These are phyloP conservation scores for Syrista parreyssii DNA, from an alignment of 2,888 invertebrate species.

Conservation along the genomic window DNA sequence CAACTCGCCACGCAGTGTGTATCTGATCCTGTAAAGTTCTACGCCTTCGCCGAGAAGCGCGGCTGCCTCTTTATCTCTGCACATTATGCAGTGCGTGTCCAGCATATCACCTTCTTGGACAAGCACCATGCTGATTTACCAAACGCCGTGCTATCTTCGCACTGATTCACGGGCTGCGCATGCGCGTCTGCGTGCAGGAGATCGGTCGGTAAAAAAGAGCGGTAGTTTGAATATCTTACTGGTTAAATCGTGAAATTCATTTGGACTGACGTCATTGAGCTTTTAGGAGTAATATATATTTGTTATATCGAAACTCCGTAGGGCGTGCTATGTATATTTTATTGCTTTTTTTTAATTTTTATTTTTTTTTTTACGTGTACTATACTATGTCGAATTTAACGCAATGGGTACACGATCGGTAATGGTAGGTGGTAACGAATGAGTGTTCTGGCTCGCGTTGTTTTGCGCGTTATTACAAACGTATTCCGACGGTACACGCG, in stretches of 20 bases:
- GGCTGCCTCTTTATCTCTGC: conserved; percentile 30
- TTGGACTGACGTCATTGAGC: not conserved
- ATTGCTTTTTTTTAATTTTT: not conserved
- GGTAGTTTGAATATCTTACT: not conserved
- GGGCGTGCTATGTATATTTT: not conserved
- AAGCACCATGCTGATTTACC: conserved; percentile 30
- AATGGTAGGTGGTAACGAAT: not conserved
- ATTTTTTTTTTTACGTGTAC: not conserved
- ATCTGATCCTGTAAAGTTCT: conserved; percentile 38
- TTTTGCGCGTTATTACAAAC: not conserved
- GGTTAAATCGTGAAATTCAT: not conserved
- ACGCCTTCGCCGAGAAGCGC: conserved; percentile 16
- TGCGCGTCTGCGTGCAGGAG: not conserved
- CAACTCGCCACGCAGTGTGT: conserved; percentile 5
- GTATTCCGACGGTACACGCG: conserved; percentile 1
- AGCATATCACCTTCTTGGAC: conserved; percentile 33
- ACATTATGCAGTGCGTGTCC: conserved; percentile 40
- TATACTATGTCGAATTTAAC: not conserved
- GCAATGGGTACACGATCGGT: not conserved
- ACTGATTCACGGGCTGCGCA: not conserved
- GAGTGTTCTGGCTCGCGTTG: not conserved
- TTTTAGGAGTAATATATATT: not conserved
- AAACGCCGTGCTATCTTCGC: conserved; percentile 21
- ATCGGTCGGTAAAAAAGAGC: not conserved
- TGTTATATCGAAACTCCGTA: not conserved